These are phyloP conservation scores for Ceratina japonica DNA, from an alignment of 1,140 invertebrate genomes.

Conservation along the genomic window DNA sequence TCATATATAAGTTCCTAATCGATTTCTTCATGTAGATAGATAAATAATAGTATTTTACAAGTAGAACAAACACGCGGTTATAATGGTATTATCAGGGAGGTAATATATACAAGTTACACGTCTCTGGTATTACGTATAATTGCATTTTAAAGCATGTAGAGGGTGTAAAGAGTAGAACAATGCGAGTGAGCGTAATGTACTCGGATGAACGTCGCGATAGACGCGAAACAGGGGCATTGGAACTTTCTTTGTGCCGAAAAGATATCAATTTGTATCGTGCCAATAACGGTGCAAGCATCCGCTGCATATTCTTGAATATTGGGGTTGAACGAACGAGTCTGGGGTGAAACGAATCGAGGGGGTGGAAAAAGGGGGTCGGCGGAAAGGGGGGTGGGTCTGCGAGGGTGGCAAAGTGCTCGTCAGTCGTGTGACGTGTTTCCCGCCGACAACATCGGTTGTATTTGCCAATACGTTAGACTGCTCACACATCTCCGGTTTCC, in stretches of 20 bases:
- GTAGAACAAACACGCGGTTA: neutral
- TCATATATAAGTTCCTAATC: no score
- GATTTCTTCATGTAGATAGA: neutral
- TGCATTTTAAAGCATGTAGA: neutral
- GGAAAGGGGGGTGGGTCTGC: constrained; percentile 54
- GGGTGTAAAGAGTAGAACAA: neutral
- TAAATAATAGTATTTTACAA: neutral
- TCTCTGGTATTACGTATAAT: neutral
- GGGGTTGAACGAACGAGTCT: constrained; percentile 51
- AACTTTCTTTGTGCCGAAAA: neutral
- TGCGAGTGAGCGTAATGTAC: neutral
- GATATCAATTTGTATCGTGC: constrained; percentile 33
- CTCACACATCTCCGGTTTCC: constrained; percentile 28
- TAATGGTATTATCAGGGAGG: neutral
- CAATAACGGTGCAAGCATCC: constrained; percentile 30
- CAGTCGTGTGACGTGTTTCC: constrained; percentile 71
- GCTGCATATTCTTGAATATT: constrained; percentile 45
- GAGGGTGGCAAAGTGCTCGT: constrained; percentile 68
- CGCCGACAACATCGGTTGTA: constrained; percentile 42
- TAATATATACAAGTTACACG: neutral
- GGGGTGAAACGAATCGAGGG: constrained; percentile 57
- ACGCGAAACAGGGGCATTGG: neutral
- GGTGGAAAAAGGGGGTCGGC: constrained; percentile 45
- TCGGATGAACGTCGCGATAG: no score
- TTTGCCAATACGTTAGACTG: constrained; percentile 15